Percentiles rank a stretch among this genome's conserved stretches.
Evolutionary conservation across 64 coral and sea anemone genomes (phyloP).

Genomic region (Catalaphyllia jardinei): DNA sequence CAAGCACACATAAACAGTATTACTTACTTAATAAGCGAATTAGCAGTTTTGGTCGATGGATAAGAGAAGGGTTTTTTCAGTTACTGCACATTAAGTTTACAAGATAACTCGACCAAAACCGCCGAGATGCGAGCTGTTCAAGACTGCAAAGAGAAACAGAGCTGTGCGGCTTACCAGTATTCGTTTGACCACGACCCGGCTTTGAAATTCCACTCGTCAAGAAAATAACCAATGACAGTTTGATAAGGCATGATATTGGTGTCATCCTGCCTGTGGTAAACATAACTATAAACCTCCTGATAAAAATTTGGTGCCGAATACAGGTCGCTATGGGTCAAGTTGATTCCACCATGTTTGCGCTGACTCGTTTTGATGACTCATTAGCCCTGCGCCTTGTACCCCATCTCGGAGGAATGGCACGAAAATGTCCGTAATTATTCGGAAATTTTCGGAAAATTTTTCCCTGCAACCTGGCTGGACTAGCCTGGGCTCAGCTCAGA

Average conservation of each 20-base stretch:
- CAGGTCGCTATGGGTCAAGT: background rate
- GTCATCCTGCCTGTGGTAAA: background rate
- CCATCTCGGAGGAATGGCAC: constrained; percentile 19
- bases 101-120: too few species aligned
- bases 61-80: too few species aligned
- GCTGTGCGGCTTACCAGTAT: constrained; percentile 27
- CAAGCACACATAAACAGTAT: too few species aligned
- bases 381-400: background rate
- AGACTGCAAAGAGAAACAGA: background rate
- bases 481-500: background rate
- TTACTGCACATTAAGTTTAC: too few species aligned
- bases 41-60: too few species aligned
- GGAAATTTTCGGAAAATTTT: constrained; percentile 14
- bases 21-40: too few species aligned
- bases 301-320: background rate
- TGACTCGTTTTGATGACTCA: constrained; percentile 1
- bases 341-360: background rate
- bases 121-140: background rate
- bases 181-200: constrained; percentile 10
- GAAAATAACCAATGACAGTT: background rate
- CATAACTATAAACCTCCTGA: background rate
- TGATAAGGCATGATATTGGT: background rate
- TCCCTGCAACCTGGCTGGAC: too few species aligned
- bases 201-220: background rate
- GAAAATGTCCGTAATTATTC: constrained; percentile 3